A percentile compares a stretch with the other conserved stretches of the same genome.
Evolutionary conservation across 2,797 vertebrate species (phyloP).

Genomic region (Thalassophryne amazonica): DNA sequence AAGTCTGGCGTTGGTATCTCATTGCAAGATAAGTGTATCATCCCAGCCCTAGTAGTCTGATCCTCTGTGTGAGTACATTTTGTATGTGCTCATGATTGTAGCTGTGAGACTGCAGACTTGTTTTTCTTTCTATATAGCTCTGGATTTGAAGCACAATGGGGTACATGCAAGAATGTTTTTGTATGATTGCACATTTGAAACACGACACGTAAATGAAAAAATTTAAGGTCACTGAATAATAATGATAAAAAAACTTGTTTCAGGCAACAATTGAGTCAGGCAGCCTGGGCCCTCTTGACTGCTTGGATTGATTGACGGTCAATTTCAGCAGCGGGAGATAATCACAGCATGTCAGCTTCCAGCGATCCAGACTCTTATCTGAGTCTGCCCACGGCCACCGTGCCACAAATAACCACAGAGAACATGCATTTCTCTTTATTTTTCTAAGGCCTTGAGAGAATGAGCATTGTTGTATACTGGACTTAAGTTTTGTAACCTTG

Average conservation of each 20-base stretch:
- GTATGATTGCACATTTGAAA: constrained; percentile 24
- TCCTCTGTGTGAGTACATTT: constrained; percentile 31
- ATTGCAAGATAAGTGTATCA: no score
- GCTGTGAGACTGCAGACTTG: constrained; percentile 9
- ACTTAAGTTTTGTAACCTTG: constrained; percentile 21
- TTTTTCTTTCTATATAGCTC: constrained; percentile 6
- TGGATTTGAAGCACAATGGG: constrained; percentile 16
- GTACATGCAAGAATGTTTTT: not conserved
- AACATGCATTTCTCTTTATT: constrained; percentile 63
- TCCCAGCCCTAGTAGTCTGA: no score
- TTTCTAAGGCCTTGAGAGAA: constrained; percentile 45
- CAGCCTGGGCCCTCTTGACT: constrained; percentile 41
- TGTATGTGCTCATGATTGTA: constrained; percentile 31
- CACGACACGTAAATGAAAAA: no score
- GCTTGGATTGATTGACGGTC: constrained; percentile 71
- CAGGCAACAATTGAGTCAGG: constrained; percentile 57
- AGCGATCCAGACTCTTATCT: constrained; percentile 79
- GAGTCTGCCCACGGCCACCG: constrained; percentile 62
- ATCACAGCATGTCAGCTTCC: constrained; percentile 72
- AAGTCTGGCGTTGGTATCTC: no score
- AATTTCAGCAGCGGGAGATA: constrained; percentile 71
- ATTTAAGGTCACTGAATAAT: constrained; percentile 64
- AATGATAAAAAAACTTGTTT: constrained; percentile 57
- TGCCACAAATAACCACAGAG: constrained; percentile 66
- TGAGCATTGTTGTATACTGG: constrained; percentile 23